Conservation (phyloP, 2,113 vertebrate genomes). For the Cheilinus undulatus region DNA sequence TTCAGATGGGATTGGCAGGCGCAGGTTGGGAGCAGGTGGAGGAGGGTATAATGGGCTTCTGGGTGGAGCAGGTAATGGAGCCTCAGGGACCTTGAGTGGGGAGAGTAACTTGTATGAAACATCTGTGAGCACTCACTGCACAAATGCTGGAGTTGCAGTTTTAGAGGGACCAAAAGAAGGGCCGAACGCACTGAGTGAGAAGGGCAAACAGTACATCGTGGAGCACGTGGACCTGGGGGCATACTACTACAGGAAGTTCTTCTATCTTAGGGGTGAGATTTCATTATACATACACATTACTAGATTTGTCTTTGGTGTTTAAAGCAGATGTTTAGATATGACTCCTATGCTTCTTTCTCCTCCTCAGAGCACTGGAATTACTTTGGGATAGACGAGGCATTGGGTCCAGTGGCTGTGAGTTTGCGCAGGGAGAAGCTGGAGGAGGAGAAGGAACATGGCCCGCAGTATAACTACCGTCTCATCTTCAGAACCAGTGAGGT, state of each 20-base stretch:
- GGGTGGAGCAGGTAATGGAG: constrained; percentile 55
- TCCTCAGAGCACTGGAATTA: constrained; percentile 95
- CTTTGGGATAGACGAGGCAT: constrained; percentile 93
- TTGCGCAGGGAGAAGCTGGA: constrained; percentile 94
- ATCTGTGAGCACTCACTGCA: constrained; percentile 91
- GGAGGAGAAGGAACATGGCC: constrained; percentile 93
- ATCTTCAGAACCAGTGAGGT: constrained; percentile 98
- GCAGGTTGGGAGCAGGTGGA: constrained; percentile 77
- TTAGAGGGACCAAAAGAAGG: constrained; percentile 94
- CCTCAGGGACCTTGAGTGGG: constrained; percentile 71
- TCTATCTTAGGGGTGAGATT: constrained; percentile 91
- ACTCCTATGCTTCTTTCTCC: not conserved
- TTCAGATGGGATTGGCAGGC: constrained; percentile 89
- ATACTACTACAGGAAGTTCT: constrained; percentile 95
- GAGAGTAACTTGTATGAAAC: constrained; percentile 90
- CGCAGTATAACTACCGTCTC: constrained; percentile 93
- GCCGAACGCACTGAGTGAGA: constrained; percentile 87
- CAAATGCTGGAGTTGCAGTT: constrained; percentile 94
- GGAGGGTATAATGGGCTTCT: constrained; percentile 50
- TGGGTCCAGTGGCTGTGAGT: constrained; percentile 95
- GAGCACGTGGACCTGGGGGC: constrained; percentile 95
- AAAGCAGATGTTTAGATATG: not conserved
- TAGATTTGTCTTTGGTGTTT: not conserved
- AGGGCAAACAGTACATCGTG: constrained; percentile 93
- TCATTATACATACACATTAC: not conserved